phyloP scores from a whole-genome alignment of 2,888 invertebrate genomes.

The Drosophila diplacantha region DNA sequence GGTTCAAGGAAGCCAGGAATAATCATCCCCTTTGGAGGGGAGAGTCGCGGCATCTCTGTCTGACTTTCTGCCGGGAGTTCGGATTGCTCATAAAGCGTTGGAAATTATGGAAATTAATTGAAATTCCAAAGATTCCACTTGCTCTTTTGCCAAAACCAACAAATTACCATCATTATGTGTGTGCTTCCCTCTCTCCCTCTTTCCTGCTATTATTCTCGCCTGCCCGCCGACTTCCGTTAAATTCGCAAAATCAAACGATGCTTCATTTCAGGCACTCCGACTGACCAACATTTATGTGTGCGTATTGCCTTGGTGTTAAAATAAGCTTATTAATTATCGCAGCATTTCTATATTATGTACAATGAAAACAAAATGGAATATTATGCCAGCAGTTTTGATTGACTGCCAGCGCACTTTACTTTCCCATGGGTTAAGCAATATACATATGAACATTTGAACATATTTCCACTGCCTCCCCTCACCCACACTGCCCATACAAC shows the following conservation, averaged over 20 bases:
- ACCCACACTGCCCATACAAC: background rate
- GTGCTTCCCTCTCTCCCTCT: constrained; percentile 6
- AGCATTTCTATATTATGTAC: too few relatives aligned
- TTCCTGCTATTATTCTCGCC: background rate
- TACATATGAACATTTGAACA: constrained; percentile 12
- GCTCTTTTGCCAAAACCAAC: constrained; percentile 76
- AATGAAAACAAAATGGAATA: constrained; percentile 7
- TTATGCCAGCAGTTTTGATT: constrained; percentile 48
- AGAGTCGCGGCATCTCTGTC: constrained; percentile 34
- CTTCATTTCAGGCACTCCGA: constrained; percentile 56
- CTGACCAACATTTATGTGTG: constrained; percentile 12
- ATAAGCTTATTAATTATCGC: constrained; percentile 58
- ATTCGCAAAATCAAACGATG: constrained; percentile 45
- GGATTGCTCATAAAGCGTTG: constrained; percentile 68
- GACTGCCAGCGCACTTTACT: constrained; percentile 53
- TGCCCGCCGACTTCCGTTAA: constrained; percentile 2
- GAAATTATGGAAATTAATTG: constrained; percentile 78
- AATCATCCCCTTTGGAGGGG: constrained; percentile 36
- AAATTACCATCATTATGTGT: constrained; percentile 76
- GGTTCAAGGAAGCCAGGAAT: constrained; percentile 19
- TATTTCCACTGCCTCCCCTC: constrained; percentile 22
- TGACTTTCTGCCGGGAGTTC: constrained; percentile 25
- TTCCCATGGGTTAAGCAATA: constrained; percentile 5
- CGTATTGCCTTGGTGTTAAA: constrained; percentile 41
- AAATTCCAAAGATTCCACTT: constrained; percentile 77